These are phyloP conservation scores for Lithobates sylvaticus DNA, from an alignment of 2,797 vertebrate genomes.

Conservation along the genomic window DNA sequence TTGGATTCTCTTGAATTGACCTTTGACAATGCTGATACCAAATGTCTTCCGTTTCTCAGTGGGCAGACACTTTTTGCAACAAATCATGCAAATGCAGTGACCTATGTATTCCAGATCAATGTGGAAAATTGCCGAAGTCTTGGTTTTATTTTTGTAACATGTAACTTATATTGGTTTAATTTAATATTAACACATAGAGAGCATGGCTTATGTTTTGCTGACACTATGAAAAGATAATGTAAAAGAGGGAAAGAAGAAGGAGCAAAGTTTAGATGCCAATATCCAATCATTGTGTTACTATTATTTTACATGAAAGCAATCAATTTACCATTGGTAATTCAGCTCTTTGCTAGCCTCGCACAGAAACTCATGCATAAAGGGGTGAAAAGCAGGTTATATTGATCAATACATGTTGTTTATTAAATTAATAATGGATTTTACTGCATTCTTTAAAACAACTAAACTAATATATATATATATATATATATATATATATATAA, in stretches of 20 bases:
- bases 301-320: conserved; percentile 51
- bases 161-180: conserved; percentile 64
- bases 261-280: conserved; percentile 49
- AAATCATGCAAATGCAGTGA: conserved; percentile 63
- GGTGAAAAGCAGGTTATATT: conserved; percentile 28
- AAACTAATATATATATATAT: neutral
- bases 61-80: conserved; percentile 57
- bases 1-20: conserved; percentile 58
- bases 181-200: conserved; percentile 60
- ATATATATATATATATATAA: too few species aligned
- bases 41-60: conserved; percentile 52
- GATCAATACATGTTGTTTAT: conserved; percentile 43
- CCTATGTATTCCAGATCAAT: conserved; percentile 61
- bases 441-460: neutral
- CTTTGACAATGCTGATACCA: conserved; percentile 62
- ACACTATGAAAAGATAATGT: conserved; percentile 50
- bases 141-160: conserved; percentile 62
- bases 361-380: conserved; percentile 32
- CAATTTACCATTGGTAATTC: conserved; percentile 44
- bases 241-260: conserved; percentile 49
- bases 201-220: conserved; percentile 56
- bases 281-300: conserved; percentile 51
- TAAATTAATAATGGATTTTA: conserved; percentile 45
- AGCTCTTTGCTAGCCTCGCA: conserved; percentile 28
- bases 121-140: conserved; percentile 51